phyloP scores from a whole-genome alignment of 2,888 invertebrate genomes.

The Hydriomena furcata region DNA sequence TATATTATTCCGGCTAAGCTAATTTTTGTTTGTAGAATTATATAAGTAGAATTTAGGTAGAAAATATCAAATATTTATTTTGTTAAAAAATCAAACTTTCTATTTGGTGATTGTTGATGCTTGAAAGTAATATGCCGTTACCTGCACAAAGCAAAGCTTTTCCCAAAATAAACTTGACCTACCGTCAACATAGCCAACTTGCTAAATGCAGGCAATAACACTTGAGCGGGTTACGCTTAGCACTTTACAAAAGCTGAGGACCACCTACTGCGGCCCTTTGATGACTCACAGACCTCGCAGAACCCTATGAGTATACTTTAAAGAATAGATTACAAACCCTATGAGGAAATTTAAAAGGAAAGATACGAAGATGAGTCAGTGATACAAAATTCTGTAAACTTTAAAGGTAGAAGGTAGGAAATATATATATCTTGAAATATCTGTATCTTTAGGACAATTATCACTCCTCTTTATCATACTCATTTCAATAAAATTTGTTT shows the following conservation, averaged over 20 bases:
- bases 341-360: not conserved
- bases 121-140: not conserved
- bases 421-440: not conserved
- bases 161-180: constrained; percentile 12
- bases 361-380: constrained; percentile 15
- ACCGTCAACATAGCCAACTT: constrained; percentile 35
- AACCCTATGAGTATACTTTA: constrained; percentile 6
- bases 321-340: constrained; percentile 7
- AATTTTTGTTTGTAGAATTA: too few species aligned
- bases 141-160: not conserved
- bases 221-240: constrained; percentile 45
- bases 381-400: constrained; percentile 1
- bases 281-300: constrained; percentile 19
- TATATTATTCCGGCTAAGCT: too few species aligned
- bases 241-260: constrained; percentile 33
- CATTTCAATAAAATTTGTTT: too few species aligned
- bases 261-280: constrained; percentile 38
- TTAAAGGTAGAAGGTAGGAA: not conserved
- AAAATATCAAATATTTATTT: too few species aligned
- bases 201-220: constrained; percentile 52
- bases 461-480: too few species aligned
- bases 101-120: too few species aligned
- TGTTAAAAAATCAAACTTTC: too few species aligned
- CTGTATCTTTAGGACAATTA: too few species aligned
- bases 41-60: too few species aligned